Evolutionary conservation across 37 sponge, comb jelly and placozoan genomes (phyloP).

Genomic region (Cliona cf. orientalis): DNA sequence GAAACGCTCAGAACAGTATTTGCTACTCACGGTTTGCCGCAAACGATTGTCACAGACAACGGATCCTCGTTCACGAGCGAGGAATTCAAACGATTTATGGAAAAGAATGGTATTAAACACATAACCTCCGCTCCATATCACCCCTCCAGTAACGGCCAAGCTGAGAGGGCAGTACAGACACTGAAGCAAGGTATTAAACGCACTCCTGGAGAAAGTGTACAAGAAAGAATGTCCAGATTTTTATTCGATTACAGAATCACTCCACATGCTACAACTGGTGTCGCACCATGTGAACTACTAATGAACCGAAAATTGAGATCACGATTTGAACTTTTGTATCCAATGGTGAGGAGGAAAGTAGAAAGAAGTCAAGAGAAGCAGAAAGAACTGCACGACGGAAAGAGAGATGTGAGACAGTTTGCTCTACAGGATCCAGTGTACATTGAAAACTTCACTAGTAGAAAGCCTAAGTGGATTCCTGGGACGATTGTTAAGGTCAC

Average conservation of each 20-base stretch:
- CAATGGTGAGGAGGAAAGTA: slow-evolving; percentile 10
- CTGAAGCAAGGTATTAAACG: slow-evolving; percentile 25
- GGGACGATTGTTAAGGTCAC: not conserved
- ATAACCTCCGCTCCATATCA: slow-evolving; percentile 47
- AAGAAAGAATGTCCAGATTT: slow-evolving; percentile 23
- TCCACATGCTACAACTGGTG: slow-evolving; percentile 42
- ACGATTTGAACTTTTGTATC: slow-evolving; percentile 15
- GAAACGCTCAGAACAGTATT: slow-evolving; percentile 26
- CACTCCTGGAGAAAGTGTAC: not conserved
- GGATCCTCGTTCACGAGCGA: slow-evolving; percentile 37
- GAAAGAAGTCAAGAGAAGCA: slow-evolving; percentile 18
- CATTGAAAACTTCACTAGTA: not conserved
- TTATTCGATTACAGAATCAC: slow-evolving; percentile 52
- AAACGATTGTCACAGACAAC: slow-evolving; percentile 44
- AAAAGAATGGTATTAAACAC: slow-evolving; percentile 30
- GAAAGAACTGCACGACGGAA: slow-evolving; percentile 5
- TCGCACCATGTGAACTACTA: slow-evolving; percentile 54
- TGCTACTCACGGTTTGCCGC: slow-evolving; percentile 44
- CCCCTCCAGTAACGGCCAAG: slow-evolving; percentile 62
- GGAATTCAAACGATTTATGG: slow-evolving; percentile 27
- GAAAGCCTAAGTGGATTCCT: not conserved
- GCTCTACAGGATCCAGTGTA: slow-evolving; percentile 3
- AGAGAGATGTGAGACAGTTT: not conserved
- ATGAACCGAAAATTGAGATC: slow-evolving; percentile 37
- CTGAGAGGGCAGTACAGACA: slow-evolving; percentile 54